Evolutionary conservation across 2,888 invertebrate species (phyloP).

Genomic region (Arrhopalites spinosus): DNA sequence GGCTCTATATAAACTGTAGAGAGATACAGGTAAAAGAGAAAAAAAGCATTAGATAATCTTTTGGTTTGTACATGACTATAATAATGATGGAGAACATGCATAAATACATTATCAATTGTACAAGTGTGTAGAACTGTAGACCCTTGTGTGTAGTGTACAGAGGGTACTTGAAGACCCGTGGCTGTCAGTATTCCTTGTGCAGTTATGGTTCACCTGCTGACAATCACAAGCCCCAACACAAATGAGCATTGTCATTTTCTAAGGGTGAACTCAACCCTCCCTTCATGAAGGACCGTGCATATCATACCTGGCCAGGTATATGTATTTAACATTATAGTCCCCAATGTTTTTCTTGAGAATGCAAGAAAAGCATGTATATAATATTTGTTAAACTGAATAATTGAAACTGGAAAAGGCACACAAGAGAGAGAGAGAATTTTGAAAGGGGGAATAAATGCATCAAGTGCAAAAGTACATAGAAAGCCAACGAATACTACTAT

Average conservation of each 20-base stretch:
- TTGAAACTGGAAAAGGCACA: slow-evolving; percentile 22
- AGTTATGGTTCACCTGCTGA: slow-evolving; percentile 42
- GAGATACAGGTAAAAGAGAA: too few species aligned
- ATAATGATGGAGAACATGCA: too few species aligned
- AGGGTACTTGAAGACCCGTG: slow-evolving; percentile 41
- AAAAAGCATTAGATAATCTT: too few species aligned
- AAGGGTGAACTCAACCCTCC: slow-evolving; percentile 3
- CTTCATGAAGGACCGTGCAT: too few species aligned
- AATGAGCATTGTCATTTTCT: slow-evolving; percentile 31
- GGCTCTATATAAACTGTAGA: too few species aligned
- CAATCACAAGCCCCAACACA: slow-evolving; percentile 36
- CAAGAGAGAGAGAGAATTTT: slow-evolving; percentile 2
- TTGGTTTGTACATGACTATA: too few species aligned
- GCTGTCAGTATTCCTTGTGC: slow-evolving; percentile 7
- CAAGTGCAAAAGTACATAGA: slow-evolving; percentile 27
- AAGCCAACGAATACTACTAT: too few species aligned
- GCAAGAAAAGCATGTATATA: neutral
- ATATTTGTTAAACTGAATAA: neutral
- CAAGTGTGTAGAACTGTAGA: too few species aligned
- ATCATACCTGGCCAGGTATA: too few species aligned
- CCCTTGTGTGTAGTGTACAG: too few species aligned
- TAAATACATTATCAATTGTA: too few species aligned
- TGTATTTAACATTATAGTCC: too few species aligned
- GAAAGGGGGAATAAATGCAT: slow-evolving; percentile 9
- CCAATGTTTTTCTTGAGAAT: neutral